A percentile compares a stretch with the other conserved stretches of the same genome.
Conservation (phyloP, 1,140 invertebrate genomes). For the Hycleus phaleratus region DNA sequence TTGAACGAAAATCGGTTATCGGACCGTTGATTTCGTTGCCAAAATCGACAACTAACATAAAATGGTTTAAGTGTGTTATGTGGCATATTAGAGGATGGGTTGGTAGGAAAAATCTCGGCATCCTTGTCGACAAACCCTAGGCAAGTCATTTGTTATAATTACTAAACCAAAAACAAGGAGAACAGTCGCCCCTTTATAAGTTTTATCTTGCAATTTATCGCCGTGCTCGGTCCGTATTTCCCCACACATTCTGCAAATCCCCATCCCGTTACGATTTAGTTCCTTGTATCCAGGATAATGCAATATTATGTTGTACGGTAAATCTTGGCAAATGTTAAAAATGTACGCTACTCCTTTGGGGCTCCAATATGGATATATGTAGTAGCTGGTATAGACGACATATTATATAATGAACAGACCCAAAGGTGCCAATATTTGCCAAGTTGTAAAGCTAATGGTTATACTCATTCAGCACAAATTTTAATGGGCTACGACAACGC, state of each 20-base stretch:
- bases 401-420: too few relatives aligned
- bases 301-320: slow-evolving; percentile 26
- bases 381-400: too few relatives aligned
- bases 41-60: slow-evolving; percentile 3
- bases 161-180: slow-evolving; percentile 30
- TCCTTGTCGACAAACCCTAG: slow-evolving; percentile 14
- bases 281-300: slow-evolving; percentile 28
- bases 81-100: too few relatives aligned
- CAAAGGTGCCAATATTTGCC: too few relatives aligned
- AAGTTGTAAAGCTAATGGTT: too few relatives aligned
- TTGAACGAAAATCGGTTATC: slow-evolving; percentile 14
- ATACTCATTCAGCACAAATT: too few relatives aligned
- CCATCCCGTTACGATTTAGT: slow-evolving; percentile 19
- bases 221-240: slow-evolving; percentile 23
- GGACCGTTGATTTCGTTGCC: slow-evolving; percentile 7
- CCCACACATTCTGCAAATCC: slow-evolving; percentile 25
- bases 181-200: slow-evolving; percentile 23
- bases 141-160: slow-evolving; percentile 30
- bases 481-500: too few relatives aligned
- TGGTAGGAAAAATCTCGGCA: not conserved
- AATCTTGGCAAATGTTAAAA: slow-evolving; percentile 21
- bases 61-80: too few relatives aligned
- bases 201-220: slow-evolving; percentile 32
- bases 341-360: not conserved
- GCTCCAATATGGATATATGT: too few relatives aligned